Percentiles rank a stretch among this genome's conserved stretches.
Evolutionary conservation across 2,797 vertebrate species (phyloP).

Genomic region (Centroberyx gerrardi): DNA sequence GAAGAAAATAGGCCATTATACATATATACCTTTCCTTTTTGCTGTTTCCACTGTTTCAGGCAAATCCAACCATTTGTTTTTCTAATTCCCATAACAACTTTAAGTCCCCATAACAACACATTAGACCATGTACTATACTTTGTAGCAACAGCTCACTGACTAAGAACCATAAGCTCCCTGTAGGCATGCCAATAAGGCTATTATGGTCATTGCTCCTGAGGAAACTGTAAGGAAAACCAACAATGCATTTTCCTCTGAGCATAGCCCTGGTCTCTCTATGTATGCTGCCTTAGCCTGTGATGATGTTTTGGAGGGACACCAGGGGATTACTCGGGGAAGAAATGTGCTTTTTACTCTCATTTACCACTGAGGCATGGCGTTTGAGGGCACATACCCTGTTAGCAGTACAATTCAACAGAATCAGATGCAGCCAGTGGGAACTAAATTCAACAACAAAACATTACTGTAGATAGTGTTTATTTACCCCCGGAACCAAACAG

Average conservation of each 20-base stretch:
- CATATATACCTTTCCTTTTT: constrained; percentile 1
- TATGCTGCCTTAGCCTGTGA: constrained; percentile 65
- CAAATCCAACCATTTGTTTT: constrained; percentile 52
- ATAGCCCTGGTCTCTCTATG: constrained; percentile 52
- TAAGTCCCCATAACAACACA: constrained; percentile 37
- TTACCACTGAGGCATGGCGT: constrained; percentile 66
- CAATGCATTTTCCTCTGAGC: constrained; percentile 71
- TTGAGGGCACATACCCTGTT: constrained; percentile 69
- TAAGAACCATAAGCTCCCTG: constrained; percentile 59
- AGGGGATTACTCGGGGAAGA: constrained; percentile 67
- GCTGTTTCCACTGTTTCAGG: constrained; percentile 16
- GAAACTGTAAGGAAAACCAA: constrained; percentile 76
- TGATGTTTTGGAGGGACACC: constrained; percentile 75
- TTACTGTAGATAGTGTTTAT: constrained; percentile 46
- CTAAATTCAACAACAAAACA: constrained; percentile 38
- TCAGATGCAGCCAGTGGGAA: constrained; percentile 57
- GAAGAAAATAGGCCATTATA: constrained; percentile 14
- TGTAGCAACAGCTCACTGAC: constrained; percentile 52
- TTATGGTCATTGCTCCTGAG: constrained; percentile 71
- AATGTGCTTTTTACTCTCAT: constrained; percentile 70
- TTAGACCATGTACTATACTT: constrained; percentile 32
- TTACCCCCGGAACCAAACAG: constrained; percentile 53
- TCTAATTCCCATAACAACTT: constrained; percentile 25
- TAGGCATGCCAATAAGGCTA: constrained; percentile 69
- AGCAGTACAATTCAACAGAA: constrained; percentile 59